A percentile compares a stretch with the other conserved stretches of the same genome.
These are phyloP conservation scores for Sander vitreus DNA, from an alignment of 2,113 vertebrate genomes.

Conservation along the genomic window DNA sequence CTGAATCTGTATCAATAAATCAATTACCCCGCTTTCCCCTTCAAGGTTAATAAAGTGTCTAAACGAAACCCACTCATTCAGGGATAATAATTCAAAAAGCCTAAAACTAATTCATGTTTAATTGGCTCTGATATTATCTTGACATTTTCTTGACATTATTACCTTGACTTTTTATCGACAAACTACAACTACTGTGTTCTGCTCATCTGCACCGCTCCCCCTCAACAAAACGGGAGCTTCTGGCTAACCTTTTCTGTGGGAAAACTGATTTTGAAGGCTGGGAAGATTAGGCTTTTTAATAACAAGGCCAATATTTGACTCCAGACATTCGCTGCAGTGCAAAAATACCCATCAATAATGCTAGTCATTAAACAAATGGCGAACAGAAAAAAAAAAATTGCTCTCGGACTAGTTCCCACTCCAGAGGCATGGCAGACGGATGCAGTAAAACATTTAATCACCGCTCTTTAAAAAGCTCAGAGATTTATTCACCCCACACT, in stretches of 20 bases:
- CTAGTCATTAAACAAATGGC: slow-evolving; percentile 59
- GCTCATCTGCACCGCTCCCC: slow-evolving; percentile 14
- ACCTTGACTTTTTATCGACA: slow-evolving; percentile 50
- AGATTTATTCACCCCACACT: slow-evolving; percentile 69
- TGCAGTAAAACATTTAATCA: slow-evolving; percentile 74
- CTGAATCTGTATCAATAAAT: slow-evolving; percentile 14
- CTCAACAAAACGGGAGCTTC: not conserved
- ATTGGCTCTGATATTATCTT: slow-evolving; percentile 50
- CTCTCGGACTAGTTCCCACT: slow-evolving; percentile 37
- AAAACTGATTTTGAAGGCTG: slow-evolving; percentile 45
- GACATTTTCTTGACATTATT: slow-evolving; percentile 62
- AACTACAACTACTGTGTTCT: slow-evolving; percentile 17
- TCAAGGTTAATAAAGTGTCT: slow-evolving; percentile 6
- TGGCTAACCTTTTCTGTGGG: slow-evolving; percentile 52
- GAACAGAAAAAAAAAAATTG: slow-evolving; percentile 24
- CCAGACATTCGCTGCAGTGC: slow-evolving; percentile 16
- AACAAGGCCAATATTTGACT: slow-evolving; percentile 64
- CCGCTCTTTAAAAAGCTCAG: slow-evolving; percentile 67
- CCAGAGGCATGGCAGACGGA: slow-evolving; percentile 53
- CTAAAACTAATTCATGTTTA: slow-evolving; percentile 23
- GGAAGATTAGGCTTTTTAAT: slow-evolving; percentile 60
- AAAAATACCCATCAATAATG: slow-evolving; percentile 40
- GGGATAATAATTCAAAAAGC: slow-evolving; percentile 13
- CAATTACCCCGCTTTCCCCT: not conserved
- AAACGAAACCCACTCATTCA: slow-evolving; percentile 7